phyloP scores from a whole-genome alignment of 2,888 invertebrate genomes.

The Parthenolecanium corni region DNA sequence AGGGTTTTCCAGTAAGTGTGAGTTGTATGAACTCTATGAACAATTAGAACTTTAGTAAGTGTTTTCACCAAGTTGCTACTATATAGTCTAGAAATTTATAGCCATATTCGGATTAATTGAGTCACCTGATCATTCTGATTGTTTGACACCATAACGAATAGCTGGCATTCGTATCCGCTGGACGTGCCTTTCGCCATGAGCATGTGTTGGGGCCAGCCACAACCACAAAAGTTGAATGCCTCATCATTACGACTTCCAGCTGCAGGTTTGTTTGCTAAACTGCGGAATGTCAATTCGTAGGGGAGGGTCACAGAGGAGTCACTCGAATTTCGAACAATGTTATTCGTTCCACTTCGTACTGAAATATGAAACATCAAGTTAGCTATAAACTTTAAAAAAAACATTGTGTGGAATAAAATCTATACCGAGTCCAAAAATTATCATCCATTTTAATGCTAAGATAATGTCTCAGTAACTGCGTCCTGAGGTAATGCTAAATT shows the following conservation, averaged over 20 bases:
- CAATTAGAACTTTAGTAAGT: too few species aligned
- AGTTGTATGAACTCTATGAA: too few species aligned
- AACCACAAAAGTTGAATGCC: conserved; percentile 69
- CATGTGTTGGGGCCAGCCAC: conserved; percentile 78
- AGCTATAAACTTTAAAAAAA: not conserved
- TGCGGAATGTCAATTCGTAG: conserved; percentile 48
- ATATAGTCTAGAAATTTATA: too few species aligned
- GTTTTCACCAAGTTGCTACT: too few species aligned
- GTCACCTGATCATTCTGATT: conserved; percentile 54
- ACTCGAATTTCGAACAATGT: conserved; percentile 50
- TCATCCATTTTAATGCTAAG: too few species aligned
- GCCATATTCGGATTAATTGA: too few species aligned
- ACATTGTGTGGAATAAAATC: not conserved
- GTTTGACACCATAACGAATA: conserved; percentile 69
- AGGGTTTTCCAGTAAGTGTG: too few species aligned
- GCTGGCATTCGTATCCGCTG: conserved; percentile 53
- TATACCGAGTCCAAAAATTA: not conserved
- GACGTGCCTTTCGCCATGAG: conserved; percentile 58
- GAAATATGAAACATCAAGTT: conserved; percentile 31
- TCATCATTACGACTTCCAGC: conserved; percentile 40
- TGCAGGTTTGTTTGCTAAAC: conserved; percentile 38
- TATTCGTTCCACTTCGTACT: conserved; percentile 58
- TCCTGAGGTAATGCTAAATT: too few species aligned
- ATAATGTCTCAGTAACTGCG: too few species aligned
- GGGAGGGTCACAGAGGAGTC: conserved; percentile 50